phyloP scores from a whole-genome alignment of 2,113 vertebrate species.

The Lipotes vexillifer region DNA sequence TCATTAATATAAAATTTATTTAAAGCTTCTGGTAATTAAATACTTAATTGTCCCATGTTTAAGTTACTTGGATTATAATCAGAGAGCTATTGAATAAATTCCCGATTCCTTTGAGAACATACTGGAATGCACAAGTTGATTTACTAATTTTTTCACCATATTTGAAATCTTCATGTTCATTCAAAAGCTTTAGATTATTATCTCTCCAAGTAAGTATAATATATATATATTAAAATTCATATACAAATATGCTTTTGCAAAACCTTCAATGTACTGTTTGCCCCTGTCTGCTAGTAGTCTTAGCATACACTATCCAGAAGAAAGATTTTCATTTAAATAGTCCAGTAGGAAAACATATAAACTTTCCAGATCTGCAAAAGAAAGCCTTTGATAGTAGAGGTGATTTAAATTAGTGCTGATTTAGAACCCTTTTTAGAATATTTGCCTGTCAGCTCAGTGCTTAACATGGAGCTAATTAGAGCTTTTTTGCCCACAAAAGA shows the following conservation, averaged over 20 bases:
- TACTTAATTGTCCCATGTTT: background rate
- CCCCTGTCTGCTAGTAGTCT: background rate
- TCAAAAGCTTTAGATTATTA: background rate
- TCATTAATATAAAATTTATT: background rate
- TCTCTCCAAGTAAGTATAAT: background rate
- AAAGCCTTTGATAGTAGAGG: conserved; percentile 7
- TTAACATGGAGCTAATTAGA: conserved; percentile 21
- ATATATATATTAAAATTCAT: background rate
- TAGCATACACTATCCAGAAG: background rate
- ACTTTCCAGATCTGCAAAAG: background rate
- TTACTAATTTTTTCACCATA: background rate
- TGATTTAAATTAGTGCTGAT: conserved; percentile 31
- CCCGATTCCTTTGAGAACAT: background rate
- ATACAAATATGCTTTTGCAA: background rate
- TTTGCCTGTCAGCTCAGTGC: background rate
- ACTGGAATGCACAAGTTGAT: background rate
- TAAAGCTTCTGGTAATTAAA: background rate
- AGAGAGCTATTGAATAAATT: background rate
- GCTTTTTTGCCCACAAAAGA: background rate
- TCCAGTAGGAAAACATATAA: background rate
- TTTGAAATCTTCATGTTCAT: background rate
- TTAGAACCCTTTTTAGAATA: background rate
- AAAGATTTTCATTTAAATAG: background rate
- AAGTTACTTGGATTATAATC: background rate
- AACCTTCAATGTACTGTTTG: background rate